Conservation (phyloP, 92 coral and sea anemone species). For the Actinernus sp. region DNA sequence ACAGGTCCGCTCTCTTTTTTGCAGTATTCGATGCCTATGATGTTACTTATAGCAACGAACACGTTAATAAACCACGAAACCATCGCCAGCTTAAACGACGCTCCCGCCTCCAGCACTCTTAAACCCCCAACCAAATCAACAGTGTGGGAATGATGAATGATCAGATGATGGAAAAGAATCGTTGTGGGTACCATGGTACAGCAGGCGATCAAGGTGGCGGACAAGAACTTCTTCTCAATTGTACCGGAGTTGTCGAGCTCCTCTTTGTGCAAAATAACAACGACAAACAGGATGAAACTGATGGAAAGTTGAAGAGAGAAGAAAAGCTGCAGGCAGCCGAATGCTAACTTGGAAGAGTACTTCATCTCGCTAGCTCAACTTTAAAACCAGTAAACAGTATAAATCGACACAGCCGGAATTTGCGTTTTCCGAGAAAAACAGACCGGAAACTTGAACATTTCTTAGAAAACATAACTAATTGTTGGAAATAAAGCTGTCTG, state of each 20-base stretch:
- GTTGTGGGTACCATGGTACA: not conserved
- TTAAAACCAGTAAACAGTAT: too few relatives aligned
- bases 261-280: not conserved
- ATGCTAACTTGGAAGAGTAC: too few relatives aligned
- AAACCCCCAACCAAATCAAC: slow-evolving; percentile 34
- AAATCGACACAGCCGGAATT: too few relatives aligned
- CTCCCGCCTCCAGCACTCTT: slow-evolving; percentile 18
- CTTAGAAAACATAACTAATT: too few relatives aligned
- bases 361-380: too few relatives aligned
- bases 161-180: slow-evolving; percentile 6
- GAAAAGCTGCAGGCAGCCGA: too few relatives aligned
- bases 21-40: slow-evolving; percentile 19
- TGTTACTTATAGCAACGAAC: slow-evolving; percentile 14
- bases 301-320: too few relatives aligned
- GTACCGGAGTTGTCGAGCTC: too few relatives aligned
- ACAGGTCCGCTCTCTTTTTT: not conserved
- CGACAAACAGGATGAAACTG: slow-evolving; percentile 1
- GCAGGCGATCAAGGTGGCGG: slow-evolving; percentile 13
- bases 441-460: too few relatives aligned
- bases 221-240: not conserved
- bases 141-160: slow-evolving; percentile 15
- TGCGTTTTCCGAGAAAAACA: too few relatives aligned
- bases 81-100: slow-evolving; percentile 41
- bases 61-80: slow-evolving; percentile 38
- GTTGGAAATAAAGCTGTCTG: too few relatives aligned